Base-by-base conservation (phyloP, 53 echinoderm and acorn worm species). In the Pentamera pediparva region DNA sequence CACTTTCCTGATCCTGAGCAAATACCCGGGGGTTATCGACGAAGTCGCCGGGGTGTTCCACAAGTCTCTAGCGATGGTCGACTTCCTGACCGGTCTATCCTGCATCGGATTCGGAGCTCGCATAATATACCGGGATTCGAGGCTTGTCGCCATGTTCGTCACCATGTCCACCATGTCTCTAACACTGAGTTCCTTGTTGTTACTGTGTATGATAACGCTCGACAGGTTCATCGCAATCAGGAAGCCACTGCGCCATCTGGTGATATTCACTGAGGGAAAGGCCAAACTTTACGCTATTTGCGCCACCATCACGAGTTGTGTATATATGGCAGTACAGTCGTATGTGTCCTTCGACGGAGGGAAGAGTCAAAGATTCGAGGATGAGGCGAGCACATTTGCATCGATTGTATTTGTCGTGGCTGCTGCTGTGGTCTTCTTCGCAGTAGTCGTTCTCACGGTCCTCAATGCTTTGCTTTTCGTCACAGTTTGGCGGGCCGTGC, bases 91-190 rank as follows among this genome's bases (percentile, higher is more conserved):
- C 3, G 65, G 35, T 34, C 24, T 65, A 5, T 65, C 65, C 3
- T 38, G 40, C 24, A 65, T 65, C 19, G 39, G 39, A 22, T 40
- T 65, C 25, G n/a, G n/a, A n/a, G n/a, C n/a, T n/a, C n/a, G n/a
- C n/a, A n/a, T n/a, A n/a, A n/a, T n/a, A n/a, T n/a, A n/a, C n/a
- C n/a, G 13, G 27, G 65, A 65, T 2, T 37, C 40, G 0, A 1
- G 10, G 13, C 7, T 39, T 32, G 27, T 65, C 8, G 13, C 40
- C 3, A 65, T 65, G 65, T 37, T 65, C 11, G 6, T 24, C 2
- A 65, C 65, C 33, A 65, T 65, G 65, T 65, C 65, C 22, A 65
- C 65, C 12, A 22, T 65, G 6, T 65, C 65, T 20, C 40, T 65
- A 15, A 65, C 65, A 2, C 40, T 39, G 3, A 65, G 65, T 39